A percentile compares a stretch with the other conserved stretches of the same genome.
These are phyloP conservation scores for Bungarus multicinctus DNA, from an alignment of 2,113 vertebrate species.

Conservation along the genomic window DNA sequence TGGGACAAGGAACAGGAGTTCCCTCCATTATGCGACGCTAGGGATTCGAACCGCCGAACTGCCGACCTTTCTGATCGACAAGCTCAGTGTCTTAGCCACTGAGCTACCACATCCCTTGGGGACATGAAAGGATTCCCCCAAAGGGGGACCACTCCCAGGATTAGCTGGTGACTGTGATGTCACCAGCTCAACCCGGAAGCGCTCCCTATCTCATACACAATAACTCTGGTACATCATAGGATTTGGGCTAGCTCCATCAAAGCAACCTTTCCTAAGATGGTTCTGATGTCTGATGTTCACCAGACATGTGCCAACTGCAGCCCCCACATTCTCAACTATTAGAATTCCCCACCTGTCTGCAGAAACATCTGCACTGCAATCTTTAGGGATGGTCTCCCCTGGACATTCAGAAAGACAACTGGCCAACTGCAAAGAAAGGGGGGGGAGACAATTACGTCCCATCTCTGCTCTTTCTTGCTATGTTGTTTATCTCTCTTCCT, in stretches of 20 bases:
- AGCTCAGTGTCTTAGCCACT: too few relatives aligned
- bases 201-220: neutral
- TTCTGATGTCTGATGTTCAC: neutral
- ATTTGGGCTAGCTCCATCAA: neutral
- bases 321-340: neutral
- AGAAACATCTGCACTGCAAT: neutral
- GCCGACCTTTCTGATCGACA: too few relatives aligned
- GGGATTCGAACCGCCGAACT: too few relatives aligned
- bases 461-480: neutral
- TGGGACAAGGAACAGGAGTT: too few relatives aligned
- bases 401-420: neutral
- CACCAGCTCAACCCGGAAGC: too few relatives aligned
- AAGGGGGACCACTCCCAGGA: too few relatives aligned
- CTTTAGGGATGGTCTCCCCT: neutral
- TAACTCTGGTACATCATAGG: neutral
- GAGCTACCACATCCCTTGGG: too few relatives aligned
- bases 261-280: neutral
- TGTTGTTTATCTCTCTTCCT: conserved; percentile 8
- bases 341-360: neutral
- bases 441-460: neutral
- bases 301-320: neutral
- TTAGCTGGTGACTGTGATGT: too few relatives aligned
- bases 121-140: too few relatives aligned
- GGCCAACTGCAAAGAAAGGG: neutral
- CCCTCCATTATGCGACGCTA: fast-evolving